Evolutionary conservation across 2,888 invertebrate species (phyloP), one percentile per base, ranked within the genome.

Genomic region (Minunthozetes semirufus): DNA sequence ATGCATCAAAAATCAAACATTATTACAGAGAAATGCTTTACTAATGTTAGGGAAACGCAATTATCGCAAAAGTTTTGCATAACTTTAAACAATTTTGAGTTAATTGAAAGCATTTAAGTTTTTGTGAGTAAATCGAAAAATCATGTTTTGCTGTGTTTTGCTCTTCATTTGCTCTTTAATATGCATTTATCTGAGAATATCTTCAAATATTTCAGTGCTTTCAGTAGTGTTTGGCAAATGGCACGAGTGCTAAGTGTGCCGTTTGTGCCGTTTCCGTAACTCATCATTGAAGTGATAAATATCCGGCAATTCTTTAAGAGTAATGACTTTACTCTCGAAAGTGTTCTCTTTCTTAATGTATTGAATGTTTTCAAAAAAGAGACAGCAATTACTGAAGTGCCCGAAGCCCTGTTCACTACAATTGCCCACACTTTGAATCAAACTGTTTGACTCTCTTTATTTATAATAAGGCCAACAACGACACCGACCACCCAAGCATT

Each of bases 231-330:
- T 61, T 61, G 61, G 61, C 61, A 61, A 61, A 27, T 61, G 66
- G 61, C 73, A 73, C 56, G 59, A 73, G 73, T 33, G n/a, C 22
- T 61, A 46, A 56, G 73, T 61, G 73, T 73, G 73, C 59, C 73
- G 48, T 48, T 48, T 48, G 13, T 17, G 48, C 13, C 48, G 53
- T 50, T 72, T 72, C 61, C 61, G 61, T 61, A 61, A 61, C 61
- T 61, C 61, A 61, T 61, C 61, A 61, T 61, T 33, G 61, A n/a
- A 29, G 61, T 61, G 61, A 61, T 61, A 61, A 61, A 61, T 61
- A 61, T 61, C 61, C 61, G 61, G 61, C 61, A 56, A 56, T 56
- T 25, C 56, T 56, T 56, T 56, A 61, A 15, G 22, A 61, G 61
- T 61, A 61, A 61, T 61, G 61, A 61, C 61, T 61, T 61, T 15